Base-by-base conservation (phyloP, 2,888 invertebrate genomes). In the Ochropacha duplaris region DNA sequence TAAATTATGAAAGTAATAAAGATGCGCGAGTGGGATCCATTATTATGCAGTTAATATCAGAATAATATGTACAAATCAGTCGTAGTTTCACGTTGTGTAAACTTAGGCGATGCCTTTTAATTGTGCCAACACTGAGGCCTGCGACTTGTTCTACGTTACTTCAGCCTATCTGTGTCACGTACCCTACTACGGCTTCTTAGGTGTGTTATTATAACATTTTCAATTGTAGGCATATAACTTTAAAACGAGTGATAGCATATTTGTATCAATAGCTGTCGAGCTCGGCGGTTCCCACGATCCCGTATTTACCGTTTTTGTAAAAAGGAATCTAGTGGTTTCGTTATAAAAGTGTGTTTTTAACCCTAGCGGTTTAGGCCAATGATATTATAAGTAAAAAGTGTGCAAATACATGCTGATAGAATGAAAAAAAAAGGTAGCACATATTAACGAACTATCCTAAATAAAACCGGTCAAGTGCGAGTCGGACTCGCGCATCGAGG, bases 101-200 rank as follows among this genome's bases (percentile, higher is more conserved):
- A 19, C 51, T 39, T 31, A 12, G 57, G 54, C 62, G 50, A 57
- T 56, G 55, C 31, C 39, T 62, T 66, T 68, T 66, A 62, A 66
- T 64, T 63, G 71, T 62, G 73, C 73, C 62, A 61, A 61, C 64
- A 57, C 31, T 19, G 31, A 24, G 55, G 54, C 61, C 58, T 28
- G 60, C 57, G 34, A 56, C 61, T 59, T 67, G 74, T 61, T 63
- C 62, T 61, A 61, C 55, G 59, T 54, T 62, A 61, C 59, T 74
- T 68, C 51, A 58, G 56, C 49, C 36, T 31, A 31, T 49, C 50
- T 49, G 50, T 60, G 50, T 59, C 55, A 51, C 31, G 12, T 31
- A 31, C 19, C 50, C 5, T n/a, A 16, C 44, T 19, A 44, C 19
- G 44, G 44, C 44, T 44, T 44, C 19, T 0, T 44, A 19, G n/a